Percentiles rank a stretch among this genome's conserved stretches.
Conservation (phyloP, 2,113 vertebrate species). For the Sterrhoptilus dennistouni region DNA sequence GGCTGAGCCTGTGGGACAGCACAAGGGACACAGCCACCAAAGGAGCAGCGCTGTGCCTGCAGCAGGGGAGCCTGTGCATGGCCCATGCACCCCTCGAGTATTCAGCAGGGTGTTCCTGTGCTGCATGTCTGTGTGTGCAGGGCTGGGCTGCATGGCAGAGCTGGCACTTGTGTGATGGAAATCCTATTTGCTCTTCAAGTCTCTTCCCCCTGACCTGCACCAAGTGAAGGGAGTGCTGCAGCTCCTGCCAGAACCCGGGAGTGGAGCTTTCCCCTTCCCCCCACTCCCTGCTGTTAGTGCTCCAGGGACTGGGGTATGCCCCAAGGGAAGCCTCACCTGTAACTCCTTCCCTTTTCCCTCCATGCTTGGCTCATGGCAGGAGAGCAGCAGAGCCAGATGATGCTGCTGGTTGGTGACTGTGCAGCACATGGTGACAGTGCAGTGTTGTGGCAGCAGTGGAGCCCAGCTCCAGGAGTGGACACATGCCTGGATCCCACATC, state of each 20-base stretch:
- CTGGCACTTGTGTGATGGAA: not conserved
- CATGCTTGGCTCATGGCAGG: fast-evolving
- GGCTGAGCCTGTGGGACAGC: not conserved
- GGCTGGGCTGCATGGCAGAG: constrained; percentile 16
- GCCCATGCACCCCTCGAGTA: not conserved
- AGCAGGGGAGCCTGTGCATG: not conserved
- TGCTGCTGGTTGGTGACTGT: not conserved
- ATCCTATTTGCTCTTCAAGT: not conserved
- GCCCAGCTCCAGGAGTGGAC: not conserved
- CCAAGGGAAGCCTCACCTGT: not conserved
- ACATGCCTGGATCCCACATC: not conserved
- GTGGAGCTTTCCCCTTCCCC: not conserved
- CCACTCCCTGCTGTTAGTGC: not conserved
- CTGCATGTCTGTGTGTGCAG: not conserved
- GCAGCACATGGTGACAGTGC: not conserved
- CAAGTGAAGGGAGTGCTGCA: fast-evolving
- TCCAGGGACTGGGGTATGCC: not conserved
- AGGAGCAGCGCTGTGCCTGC: not conserved
- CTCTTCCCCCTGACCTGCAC: not conserved
- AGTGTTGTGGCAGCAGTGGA: not conserved
- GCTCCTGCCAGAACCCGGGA: not conserved
- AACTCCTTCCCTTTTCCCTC: not conserved
- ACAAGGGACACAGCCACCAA: fast-evolving
- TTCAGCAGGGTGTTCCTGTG: fast-evolving
- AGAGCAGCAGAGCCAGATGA: not conserved